Evolutionary conservation across 1,140 invertebrate species (phyloP), one percentile per base, ranked within the genome.

Genomic region (Cotesia vestalis): DNA sequence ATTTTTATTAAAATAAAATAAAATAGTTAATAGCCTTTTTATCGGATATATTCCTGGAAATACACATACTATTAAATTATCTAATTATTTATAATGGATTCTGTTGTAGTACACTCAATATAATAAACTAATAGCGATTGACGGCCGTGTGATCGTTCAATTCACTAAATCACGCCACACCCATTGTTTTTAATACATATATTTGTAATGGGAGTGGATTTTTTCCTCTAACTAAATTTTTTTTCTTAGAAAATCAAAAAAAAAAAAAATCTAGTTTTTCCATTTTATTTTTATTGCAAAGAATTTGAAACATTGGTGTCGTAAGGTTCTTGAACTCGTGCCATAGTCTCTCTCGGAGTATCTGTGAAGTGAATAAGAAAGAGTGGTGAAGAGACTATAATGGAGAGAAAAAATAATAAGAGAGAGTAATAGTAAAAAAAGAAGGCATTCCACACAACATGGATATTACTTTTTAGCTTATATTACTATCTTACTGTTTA

Each of bases 261-360:
- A 57, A 57, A 40, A 68, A 66, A 20, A 52, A 20, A 20, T 66
- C 27, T 14, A n/a, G n/a, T 17, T 52, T 66, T 66, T 66, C 4
- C 38, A 51, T 20, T 46, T 66, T 52, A 12, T 14, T 66, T 66
- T 38, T 62, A 5, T n/a, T 36, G 12, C 36, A n/a, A 40, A 62
- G 55, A 59, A 60, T 61, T 40, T 35, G 14, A 17, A 69, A 60
- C 38, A 69, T 70, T 63, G 36, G 59, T 71, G 60, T 38, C 17
- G 27, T 20, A 35, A 62, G 69, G 69, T 71, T 71, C 46, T 71
- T 71, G 69, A 71, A 71, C 69, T 64, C 69, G 4, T 62, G 69
- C 27, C 35, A 62, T 12, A 60, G 68, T 70, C 68, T 46, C 40
- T 46, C 40, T 46, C 40, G 6, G 27, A 27, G 40, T 46, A 46